A percentile compares a stretch with the other conserved stretches of the same genome.
Conservation (phyloP, 2,113 vertebrate species). For the Coryphaenoides rupestris region DNA sequence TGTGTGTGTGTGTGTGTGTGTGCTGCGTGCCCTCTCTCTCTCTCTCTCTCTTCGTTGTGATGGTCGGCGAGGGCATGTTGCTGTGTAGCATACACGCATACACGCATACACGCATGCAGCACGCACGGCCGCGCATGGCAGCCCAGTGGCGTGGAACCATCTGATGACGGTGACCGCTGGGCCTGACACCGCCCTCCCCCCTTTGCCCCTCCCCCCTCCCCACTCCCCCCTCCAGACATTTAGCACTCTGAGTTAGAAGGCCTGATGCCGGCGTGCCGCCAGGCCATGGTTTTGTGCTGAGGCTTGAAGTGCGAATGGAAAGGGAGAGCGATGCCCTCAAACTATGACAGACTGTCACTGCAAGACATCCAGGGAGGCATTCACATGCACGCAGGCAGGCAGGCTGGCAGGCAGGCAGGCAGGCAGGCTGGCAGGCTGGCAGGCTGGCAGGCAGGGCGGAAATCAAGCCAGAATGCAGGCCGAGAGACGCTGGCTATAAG, state of each 20-base stretch:
- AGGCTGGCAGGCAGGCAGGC: conserved; percentile 42
- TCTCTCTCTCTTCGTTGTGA: conserved; percentile 35
- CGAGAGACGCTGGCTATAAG: no score
- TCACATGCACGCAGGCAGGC: not conserved
- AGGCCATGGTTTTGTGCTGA: not conserved
- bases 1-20: not conserved
- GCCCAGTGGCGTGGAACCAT: conserved; percentile 33
- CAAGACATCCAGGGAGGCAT: not conserved
- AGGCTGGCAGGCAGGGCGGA: conserved; percentile 40
- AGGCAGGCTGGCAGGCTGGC: not conserved
- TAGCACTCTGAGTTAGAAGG: conserved; percentile 41
- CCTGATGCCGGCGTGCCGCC: conserved; percentile 35
- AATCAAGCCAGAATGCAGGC: no score
- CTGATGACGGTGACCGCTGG: conserved; percentile 36
- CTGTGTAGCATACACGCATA: conserved; percentile 36
- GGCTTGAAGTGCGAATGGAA: not conserved
- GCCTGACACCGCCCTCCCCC: conserved; percentile 13
- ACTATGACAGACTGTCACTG: not conserved
- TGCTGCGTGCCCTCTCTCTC: conserved; percentile 31
- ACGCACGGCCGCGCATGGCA: conserved; percentile 14
- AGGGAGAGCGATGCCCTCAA: conserved; percentile 1
- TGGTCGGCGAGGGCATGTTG: conserved; percentile 40
- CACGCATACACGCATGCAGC: no score
- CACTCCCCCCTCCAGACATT: conserved; percentile 45
- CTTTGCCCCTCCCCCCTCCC: no score